Conservation (phyloP, 2,113 vertebrate genomes). For the Bufo bufo region DNA sequence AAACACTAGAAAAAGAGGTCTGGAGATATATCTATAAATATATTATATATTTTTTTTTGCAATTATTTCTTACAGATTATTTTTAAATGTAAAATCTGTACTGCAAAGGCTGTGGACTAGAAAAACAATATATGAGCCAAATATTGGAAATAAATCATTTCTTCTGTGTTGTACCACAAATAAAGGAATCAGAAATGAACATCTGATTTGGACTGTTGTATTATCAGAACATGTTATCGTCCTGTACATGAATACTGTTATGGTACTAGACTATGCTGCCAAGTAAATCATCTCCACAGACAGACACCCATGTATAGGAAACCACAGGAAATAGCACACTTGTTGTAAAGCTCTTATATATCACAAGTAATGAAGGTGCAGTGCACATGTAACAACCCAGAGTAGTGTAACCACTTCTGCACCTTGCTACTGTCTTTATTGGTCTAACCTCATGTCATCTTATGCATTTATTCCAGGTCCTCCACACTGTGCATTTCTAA, state of each 20-base stretch:
- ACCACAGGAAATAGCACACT: no score
- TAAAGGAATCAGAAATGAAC: constrained; percentile 11
- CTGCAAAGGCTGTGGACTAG: neutral
- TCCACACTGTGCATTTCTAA: no score
- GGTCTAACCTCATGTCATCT: no score
- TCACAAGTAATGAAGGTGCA: no score
- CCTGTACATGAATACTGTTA: neutral
- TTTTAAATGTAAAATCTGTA: constrained; percentile 22
- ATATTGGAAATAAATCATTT: constrained; percentile 9
- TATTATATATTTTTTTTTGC: constrained; percentile 33
- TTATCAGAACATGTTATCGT: neutral
- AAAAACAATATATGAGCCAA: constrained; percentile 30
- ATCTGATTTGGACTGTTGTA: neutral
- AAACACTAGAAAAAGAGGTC: neutral
- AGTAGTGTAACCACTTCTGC: no score
- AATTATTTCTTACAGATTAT: constrained; percentile 32
- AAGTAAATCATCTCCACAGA: no score
- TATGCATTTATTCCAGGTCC: no score
- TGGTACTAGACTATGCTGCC: neutral
- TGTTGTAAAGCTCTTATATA: no score
- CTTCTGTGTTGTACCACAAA: constrained; percentile 30
- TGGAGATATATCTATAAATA: neutral
- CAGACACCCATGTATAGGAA: no score
- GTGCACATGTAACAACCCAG: no score
- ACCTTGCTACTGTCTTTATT: no score